Conservation (phyloP, 2,888 invertebrate genomes). For the Lordiphosa fenestrarum region DNA sequence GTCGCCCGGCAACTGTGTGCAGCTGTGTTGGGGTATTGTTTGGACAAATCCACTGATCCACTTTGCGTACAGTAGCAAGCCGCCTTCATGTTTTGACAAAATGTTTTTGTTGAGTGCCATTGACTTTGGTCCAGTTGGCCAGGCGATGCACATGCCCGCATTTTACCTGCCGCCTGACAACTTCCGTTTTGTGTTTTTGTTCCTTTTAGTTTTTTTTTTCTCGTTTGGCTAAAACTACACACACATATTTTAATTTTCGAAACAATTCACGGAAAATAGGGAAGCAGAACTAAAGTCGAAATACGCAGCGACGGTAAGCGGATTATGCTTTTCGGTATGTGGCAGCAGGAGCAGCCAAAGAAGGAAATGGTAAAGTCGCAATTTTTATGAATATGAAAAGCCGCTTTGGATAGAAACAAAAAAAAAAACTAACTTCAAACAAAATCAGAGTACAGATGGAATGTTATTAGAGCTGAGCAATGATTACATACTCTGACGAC, state of each 20-base stretch:
- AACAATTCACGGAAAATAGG: conserved; percentile 49
- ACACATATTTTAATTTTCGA: conserved; percentile 68
- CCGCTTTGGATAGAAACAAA: conserved; percentile 51
- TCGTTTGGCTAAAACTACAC: conserved; percentile 34
- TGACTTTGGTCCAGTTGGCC: conserved; percentile 50
- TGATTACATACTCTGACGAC: conserved; percentile 40
- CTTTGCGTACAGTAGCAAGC: conserved; percentile 66
- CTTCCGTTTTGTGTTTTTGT: conserved; percentile 45
- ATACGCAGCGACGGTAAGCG: conserved; percentile 59
- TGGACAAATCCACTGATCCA: conserved; percentile 64
- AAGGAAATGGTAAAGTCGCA: conserved; percentile 60
- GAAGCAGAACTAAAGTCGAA: conserved; percentile 19
- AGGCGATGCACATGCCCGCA: conserved; percentile 23
- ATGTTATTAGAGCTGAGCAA: conserved; percentile 64
- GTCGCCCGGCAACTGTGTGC: conserved; percentile 43
- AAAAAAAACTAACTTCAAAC: conserved; percentile 69
- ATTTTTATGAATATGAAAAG: conserved; percentile 73
- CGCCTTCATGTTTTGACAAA: conserved; percentile 68
- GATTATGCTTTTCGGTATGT: conserved; percentile 55
- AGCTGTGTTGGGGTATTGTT: conserved; percentile 53
- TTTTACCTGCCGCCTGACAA: conserved; percentile 59
- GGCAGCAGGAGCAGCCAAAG: conserved; percentile 10
- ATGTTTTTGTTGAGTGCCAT: conserved; percentile 72
- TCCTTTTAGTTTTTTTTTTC: neutral
- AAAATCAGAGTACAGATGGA: conserved; percentile 41